Conservation (phyloP, 2,113 vertebrate genomes). For the Pagrus major region DNA sequence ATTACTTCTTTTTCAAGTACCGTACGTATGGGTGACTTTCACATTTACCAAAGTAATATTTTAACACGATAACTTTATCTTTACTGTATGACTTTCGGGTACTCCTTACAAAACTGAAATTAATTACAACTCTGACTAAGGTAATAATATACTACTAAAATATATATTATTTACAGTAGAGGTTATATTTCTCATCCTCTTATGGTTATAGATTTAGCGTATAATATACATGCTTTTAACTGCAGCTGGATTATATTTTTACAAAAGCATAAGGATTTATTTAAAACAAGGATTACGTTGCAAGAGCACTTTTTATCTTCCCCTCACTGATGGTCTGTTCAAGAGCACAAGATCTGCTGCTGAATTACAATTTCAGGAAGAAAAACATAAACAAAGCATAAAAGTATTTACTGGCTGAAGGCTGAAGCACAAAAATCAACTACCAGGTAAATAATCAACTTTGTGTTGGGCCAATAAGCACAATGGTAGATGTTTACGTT, state of each 20-base stretch:
- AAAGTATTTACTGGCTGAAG: not conserved
- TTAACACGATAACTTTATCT: too few species aligned
- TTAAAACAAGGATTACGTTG: constrained; percentile 30
- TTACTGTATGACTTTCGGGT: too few species aligned
- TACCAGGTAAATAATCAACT: not conserved
- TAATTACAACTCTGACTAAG: not conserved
- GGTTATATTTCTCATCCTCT: not conserved
- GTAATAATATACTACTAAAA: too few species aligned
- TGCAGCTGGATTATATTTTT: constrained; percentile 6
- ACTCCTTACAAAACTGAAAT: too few species aligned
- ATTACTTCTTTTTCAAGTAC: too few species aligned
- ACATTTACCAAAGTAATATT: too few species aligned
- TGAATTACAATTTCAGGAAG: not conserved
- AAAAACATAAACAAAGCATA: not conserved
- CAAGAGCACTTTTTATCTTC: constrained; percentile 25
- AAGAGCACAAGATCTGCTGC: not conserved
- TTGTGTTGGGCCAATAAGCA: not conserved
- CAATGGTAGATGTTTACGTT: not conserved
- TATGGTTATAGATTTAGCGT: not conserved
- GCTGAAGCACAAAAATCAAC: not conserved
- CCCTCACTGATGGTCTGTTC: constrained; percentile 9
- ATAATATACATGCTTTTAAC: not conserved
- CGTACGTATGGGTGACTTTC: too few species aligned
- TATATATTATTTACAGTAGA: too few species aligned
- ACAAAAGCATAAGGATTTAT: constrained; percentile 1